These are phyloP conservation scores for Cyprinus carpio DNA, from an alignment of 2,113 vertebrate species.

Conservation along the genomic window DNA sequence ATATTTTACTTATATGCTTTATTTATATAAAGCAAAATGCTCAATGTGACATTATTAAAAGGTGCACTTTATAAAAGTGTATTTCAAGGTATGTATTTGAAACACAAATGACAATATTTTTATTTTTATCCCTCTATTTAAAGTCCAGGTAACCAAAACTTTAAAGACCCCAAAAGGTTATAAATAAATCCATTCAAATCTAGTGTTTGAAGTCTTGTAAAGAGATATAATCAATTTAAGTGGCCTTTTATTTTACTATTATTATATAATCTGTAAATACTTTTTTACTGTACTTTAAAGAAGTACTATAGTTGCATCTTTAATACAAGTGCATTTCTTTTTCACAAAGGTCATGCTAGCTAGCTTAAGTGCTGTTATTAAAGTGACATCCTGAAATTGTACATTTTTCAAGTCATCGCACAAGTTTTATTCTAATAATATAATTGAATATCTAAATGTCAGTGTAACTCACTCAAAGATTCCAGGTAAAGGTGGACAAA, in stretches of 20 bases:
- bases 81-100: too few species aligned
- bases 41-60: neutral
- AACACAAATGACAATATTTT: too few species aligned
- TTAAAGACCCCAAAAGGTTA: too few species aligned
- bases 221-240: neutral
- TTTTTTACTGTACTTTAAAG: neutral
- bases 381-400: neutral
- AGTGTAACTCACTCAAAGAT: constrained; percentile 80
- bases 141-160: too few species aligned
- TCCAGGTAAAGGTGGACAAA: constrained; percentile 90
- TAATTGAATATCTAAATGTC: neutral
- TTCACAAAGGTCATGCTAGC: neutral
- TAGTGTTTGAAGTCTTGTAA: too few species aligned
- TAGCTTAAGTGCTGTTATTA: neutral
- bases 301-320: neutral
- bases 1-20: too few species aligned
- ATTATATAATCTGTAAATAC: neutral
- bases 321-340: neutral
- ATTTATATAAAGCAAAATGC: neutral
- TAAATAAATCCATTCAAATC: too few species aligned
- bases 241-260: neutral
- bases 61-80: neutral
- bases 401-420: neutral
- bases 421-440: neutral
- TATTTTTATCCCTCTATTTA: too few species aligned